Base-by-base conservation (phyloP, 2,113 vertebrate species). In the Fregata magnificens region DNA sequence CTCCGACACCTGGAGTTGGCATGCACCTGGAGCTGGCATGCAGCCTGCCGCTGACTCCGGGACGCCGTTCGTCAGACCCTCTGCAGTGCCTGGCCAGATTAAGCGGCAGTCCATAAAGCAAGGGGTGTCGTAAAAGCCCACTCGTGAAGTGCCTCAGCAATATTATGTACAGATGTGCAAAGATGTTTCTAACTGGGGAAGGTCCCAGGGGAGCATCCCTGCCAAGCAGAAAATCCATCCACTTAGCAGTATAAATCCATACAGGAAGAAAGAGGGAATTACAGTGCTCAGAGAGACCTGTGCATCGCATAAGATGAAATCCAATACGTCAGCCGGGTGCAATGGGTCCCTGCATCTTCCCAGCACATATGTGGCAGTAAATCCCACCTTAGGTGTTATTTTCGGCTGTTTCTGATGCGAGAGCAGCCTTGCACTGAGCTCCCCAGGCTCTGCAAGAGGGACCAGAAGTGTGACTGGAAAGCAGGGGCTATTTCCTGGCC, bases 141-240 rank as follows among this genome's bases (percentile, higher is more conserved):
- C 77, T 96, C 17, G 1, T 59, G 42, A 84, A 92, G 70, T 95
- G 74, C 83, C 95, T 88, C 62, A n/a, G 49, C 15, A 42, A 94
- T 95, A 97, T 97, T 97, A 83, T 0, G 14, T 93, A 82, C 97
- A 97, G 97, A 97, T 96, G 96, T 95, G 86, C 65, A 42, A 88
- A 95, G 95, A 96, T 80, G 95, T 97, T 97, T 95, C 73, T 16
- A 94, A 95, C 88, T 89, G 49, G 50, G 55, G 88, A 95, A 83
- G n/a, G 71, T 94, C 97, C 55, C 76, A 45, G 32, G 61, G 79
- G 97, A 94, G 26, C n/a, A 42, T 90, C 96, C 90, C 82, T 93
- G 90, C 96, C 92, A 96, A 97, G 96, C 96, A 96, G 96, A 97
- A 97, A 97, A 97, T 97, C 96, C 92, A 95, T 95, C 92, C 96